These are phyloP conservation scores for Blennius ocellaris DNA, from an alignment of 2,113 vertebrate genomes.

Conservation along the genomic window DNA sequence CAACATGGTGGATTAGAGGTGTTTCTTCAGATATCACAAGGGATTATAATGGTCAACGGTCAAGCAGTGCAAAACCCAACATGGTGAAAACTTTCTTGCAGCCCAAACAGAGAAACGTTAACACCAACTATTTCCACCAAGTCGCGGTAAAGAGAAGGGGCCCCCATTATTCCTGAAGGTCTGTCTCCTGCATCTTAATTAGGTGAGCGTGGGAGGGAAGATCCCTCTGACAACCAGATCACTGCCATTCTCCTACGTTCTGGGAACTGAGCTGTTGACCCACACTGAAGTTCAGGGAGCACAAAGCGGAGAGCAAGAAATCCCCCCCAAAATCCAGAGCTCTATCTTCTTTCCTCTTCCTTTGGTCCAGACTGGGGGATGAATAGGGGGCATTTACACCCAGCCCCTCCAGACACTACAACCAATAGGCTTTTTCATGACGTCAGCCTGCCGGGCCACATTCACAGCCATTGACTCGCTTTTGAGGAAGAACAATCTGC, in stretches of 20 bases:
- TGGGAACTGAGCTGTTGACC: conserved; percentile 76
- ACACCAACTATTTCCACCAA: conserved; percentile 5
- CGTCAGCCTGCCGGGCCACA: conserved; percentile 61
- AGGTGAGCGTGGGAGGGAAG: conserved; percentile 56
- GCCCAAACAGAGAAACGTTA: background rate
- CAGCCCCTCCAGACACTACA: conserved; percentile 57
- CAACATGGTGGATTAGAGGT: background rate
- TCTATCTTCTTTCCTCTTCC: conserved; percentile 48
- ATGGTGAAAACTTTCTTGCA: background rate
- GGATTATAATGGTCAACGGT: background rate
- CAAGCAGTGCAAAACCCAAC: background rate
- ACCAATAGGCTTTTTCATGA: conserved; percentile 65
- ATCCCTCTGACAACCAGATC: conserved; percentile 64
- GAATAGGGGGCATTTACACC: conserved; percentile 74
- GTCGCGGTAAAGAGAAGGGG: conserved; percentile 16
- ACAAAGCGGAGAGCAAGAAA: conserved; percentile 63
- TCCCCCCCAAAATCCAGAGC: conserved; percentile 40
- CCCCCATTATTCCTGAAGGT: conserved; percentile 27
- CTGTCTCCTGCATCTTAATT: conserved; percentile 72
- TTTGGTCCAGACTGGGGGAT: conserved; percentile 47
- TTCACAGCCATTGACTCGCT: conserved; percentile 57
- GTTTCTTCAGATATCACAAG: background rate
- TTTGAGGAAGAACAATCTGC: conserved; percentile 54
- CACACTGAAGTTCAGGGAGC: conserved; percentile 62
- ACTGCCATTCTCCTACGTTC: conserved; percentile 72